Conservation (phyloP, 2,888 invertebrate genomes). For the Agriopis marginaria region DNA sequence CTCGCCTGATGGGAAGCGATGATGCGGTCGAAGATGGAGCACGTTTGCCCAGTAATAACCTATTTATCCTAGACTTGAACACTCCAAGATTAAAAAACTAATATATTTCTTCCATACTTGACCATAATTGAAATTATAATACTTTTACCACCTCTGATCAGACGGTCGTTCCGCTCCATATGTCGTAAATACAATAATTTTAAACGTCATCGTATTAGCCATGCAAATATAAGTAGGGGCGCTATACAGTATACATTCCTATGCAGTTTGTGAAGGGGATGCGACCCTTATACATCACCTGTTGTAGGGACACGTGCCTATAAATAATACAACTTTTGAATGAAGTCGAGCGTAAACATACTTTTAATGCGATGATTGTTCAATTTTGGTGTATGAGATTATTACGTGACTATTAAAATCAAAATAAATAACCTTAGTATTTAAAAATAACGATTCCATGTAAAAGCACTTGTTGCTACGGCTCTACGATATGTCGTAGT, state of each 20-base stretch:
- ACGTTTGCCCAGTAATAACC: no score
- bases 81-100: no score
- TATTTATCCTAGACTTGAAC: no score
- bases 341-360: slow-evolving; percentile 26
- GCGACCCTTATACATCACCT: slow-evolving; percentile 54
- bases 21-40: no score
- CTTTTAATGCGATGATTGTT: slow-evolving; percentile 15
- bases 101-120: not conserved
- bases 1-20: no score
- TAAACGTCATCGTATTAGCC: slow-evolving; percentile 81
- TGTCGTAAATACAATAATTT: slow-evolving; percentile 62
- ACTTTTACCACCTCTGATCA: slow-evolving; percentile 18
- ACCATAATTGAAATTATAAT: not conserved
- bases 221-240: slow-evolving; percentile 73
- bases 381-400: not conserved
- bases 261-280: slow-evolving; percentile 47
- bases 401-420: not conserved
- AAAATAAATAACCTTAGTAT: not conserved
- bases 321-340: slow-evolving; percentile 34
- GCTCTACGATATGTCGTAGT: slow-evolving; percentile 8
- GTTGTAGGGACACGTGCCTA: slow-evolving; percentile 54
- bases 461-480: not conserved
- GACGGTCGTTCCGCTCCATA: slow-evolving; percentile 57
- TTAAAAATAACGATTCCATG: not conserved
- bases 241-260: slow-evolving; percentile 51